Conservation (phyloP, 1,140 invertebrate genomes). For the Hycleus cichorii region DNA sequence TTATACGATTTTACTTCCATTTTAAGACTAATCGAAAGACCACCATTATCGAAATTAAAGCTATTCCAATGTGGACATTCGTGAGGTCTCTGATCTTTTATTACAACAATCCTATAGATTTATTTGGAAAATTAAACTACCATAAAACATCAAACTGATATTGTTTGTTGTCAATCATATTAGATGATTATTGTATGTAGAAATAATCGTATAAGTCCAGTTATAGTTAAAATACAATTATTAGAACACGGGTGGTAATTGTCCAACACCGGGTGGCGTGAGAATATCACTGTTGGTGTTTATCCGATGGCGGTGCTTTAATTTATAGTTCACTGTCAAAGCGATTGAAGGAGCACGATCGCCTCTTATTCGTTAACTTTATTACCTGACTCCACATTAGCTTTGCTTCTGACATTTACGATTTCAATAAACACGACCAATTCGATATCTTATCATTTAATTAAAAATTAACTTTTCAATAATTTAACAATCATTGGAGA, state of each 20-base stretch:
- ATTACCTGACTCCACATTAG: constrained; percentile 1
- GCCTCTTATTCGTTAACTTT: constrained; percentile 6
- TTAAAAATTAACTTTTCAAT: not conserved
- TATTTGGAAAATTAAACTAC: not conserved
- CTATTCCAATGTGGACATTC: not conserved
- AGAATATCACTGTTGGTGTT: constrained; percentile 20
- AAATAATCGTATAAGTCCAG: not conserved
- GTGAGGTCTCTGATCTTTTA: not conserved
- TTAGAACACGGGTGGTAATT: constrained; percentile 21
- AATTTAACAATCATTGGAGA: too few species aligned
- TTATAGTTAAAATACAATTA: constrained; percentile 24
- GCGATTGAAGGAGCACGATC: constrained; percentile 3
- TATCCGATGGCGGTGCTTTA: constrained; percentile 14
- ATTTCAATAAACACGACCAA: constrained; percentile 6
- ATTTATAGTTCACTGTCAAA: constrained; percentile 19
- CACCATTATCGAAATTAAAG: too few species aligned
- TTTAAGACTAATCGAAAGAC: too few species aligned
- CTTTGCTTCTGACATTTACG: constrained; percentile 6
- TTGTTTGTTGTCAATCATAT: too few species aligned
- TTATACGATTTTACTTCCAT: too few species aligned
- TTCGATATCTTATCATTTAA: constrained; percentile 7
- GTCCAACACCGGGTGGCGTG: constrained; percentile 19
- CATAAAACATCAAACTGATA: too few species aligned
- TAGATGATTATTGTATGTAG: too few species aligned
- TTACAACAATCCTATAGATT: not conserved